These are phyloP conservation scores for Odontamblyopus lacepedii DNA, from an alignment of 2,797 vertebrate species.

Conservation along the genomic window DNA sequence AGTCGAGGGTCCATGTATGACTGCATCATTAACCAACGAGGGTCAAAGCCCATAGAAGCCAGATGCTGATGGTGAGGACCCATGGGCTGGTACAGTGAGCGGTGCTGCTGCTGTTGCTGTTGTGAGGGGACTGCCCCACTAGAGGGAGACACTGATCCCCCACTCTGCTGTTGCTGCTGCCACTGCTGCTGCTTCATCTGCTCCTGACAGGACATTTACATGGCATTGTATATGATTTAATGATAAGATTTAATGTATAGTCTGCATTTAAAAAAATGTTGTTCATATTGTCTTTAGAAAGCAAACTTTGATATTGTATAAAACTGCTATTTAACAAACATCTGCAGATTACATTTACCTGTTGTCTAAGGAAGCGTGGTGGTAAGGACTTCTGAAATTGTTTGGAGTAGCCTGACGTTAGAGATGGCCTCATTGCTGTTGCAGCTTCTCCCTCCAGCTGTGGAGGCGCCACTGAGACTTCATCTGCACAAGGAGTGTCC, in stretches of 20 bases:
- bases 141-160: constrained; percentile 87
- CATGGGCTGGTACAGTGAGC: constrained; percentile 93
- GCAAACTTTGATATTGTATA: not conserved
- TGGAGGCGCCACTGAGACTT: constrained; percentile 66
- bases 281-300: not conserved
- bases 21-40: constrained; percentile 99
- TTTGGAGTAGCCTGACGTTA: constrained; percentile 95
- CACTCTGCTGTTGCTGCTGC: constrained; percentile 80
- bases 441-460: constrained; percentile 88
- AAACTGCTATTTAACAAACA: not conserved
- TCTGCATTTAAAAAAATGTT: not conserved
- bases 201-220: constrained; percentile 75
- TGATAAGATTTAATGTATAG: not conserved
- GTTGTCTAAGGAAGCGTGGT: constrained; percentile 96
- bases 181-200: constrained; percentile 95
- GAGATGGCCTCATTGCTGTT: constrained; percentile 86
- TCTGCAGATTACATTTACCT: constrained; percentile 75
- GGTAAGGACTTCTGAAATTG: constrained; percentile 98
- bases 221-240: not conserved
- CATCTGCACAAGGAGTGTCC: constrained; percentile 71
- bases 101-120: constrained; percentile 83
- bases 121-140: constrained; percentile 57
- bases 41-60: constrained; percentile 97
- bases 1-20: constrained; percentile 98
- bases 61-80: constrained; percentile 93